These are phyloP conservation scores for Onychomys leucogaster DNA, from an alignment of 2,797 vertebrate genomes.

Conservation along the genomic window DNA sequence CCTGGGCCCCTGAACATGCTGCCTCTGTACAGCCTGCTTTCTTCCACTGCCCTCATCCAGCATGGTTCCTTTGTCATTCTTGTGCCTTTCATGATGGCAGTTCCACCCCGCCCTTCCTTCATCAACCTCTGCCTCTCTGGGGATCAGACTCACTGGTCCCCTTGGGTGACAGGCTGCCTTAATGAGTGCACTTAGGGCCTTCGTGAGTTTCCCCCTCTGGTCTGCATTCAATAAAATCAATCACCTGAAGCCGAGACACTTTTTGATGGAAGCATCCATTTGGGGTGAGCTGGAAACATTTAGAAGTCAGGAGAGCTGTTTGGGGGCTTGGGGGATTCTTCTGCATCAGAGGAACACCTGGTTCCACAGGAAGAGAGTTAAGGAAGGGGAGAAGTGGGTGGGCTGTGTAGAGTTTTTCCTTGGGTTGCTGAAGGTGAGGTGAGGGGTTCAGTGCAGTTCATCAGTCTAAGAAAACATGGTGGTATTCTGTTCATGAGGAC, in stretches of 20 bases:
- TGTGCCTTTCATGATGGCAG: neutral
- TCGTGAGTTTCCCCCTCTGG: neutral
- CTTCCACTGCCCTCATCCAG: neutral
- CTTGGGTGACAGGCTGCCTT: neutral
- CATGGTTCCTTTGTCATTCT: rapidly evolving
- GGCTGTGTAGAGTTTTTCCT: neutral
- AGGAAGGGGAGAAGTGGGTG: neutral
- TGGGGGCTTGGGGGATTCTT: neutral
- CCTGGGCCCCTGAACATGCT: rapidly evolving
- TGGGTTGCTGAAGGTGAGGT: neutral
- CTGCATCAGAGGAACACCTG: neutral
- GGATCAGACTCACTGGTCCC: neutral
- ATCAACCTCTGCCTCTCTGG: neutral
- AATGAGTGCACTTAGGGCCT: neutral
- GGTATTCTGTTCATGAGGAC: neutral
- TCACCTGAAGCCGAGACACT: neutral
- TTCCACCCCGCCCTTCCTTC: neutral
- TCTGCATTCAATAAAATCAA: neutral
- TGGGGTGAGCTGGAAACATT: neutral
- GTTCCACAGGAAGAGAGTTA: neutral
- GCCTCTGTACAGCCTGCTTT: neutral
- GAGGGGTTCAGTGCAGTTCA: neutral
- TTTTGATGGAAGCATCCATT: neutral
- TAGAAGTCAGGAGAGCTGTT: neutral
- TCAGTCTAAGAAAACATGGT: neutral